Conservation (phyloP, 2,113 vertebrate genomes). For the Lynx canadensis region DNA sequence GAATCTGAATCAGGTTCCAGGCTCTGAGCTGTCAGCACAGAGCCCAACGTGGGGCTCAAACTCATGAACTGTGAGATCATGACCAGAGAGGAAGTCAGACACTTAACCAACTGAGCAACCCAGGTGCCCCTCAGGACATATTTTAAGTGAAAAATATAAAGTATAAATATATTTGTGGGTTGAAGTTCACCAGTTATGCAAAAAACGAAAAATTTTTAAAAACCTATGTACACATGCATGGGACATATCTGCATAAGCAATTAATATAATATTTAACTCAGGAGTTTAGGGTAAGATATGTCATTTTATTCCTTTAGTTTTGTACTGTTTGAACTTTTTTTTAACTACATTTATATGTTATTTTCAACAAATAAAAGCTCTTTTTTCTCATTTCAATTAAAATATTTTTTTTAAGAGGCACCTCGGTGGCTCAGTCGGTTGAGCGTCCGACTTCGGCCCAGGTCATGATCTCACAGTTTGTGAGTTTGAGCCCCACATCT, state of each 20-base stretch:
- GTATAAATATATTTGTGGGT: background rate
- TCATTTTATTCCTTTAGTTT: background rate
- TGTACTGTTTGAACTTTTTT: background rate
- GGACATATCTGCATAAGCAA: background rate
- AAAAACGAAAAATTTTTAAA: background rate
- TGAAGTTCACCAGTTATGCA: background rate
- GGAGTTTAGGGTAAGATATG: background rate
- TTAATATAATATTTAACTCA: background rate
- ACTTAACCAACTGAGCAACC: no score
- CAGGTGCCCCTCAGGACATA: background rate
- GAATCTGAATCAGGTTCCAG: no score
- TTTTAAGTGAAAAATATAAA: constrained; percentile 14
- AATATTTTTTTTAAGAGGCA: background rate
- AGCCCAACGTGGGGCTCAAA: no score
- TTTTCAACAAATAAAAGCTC: background rate
- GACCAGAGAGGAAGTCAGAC: no score
- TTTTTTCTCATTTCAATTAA: background rate
- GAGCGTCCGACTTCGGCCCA: no score
- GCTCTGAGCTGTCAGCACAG: no score
- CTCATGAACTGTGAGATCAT: no score
- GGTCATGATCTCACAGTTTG: no score
- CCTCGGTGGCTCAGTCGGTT: no score
- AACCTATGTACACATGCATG: background rate
- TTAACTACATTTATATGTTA: background rate
- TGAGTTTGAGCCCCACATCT: no score